Evolutionary conservation across 1,140 invertebrate genomes (phyloP).

Genomic region (Ganaspis sp.): DNA sequence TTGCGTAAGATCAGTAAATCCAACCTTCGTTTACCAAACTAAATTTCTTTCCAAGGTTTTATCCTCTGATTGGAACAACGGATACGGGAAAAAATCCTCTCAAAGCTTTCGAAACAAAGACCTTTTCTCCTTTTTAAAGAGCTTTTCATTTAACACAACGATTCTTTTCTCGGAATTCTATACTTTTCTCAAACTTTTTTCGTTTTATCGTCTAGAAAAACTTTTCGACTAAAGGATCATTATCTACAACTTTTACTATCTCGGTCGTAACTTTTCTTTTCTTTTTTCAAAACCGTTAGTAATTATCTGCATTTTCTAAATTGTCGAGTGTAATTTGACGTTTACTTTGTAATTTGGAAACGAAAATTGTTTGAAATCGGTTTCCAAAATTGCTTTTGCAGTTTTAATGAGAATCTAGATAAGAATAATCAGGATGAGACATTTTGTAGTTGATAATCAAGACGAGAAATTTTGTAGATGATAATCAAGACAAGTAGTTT

Average conservation of each 20-base stretch:
- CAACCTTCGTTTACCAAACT: background rate
- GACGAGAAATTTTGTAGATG: background rate
- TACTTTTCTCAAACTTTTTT: no score
- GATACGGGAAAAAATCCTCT: background rate
- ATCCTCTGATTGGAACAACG: background rate
- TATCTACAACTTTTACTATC: no score
- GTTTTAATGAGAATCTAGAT: background rate
- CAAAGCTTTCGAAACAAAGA: background rate
- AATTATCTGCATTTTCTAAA: no score
- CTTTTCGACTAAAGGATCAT: no score
- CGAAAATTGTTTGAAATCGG: background rate
- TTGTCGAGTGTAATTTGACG: no score
- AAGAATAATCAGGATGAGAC: background rate
- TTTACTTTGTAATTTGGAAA: background rate
- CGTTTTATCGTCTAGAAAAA: no score
- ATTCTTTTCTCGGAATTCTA: background rate
- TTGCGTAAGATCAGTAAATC: constrained; percentile 6
- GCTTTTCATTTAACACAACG: background rate
- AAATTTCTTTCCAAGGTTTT: background rate
- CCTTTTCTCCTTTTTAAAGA: background rate
- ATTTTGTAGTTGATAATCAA: background rate
- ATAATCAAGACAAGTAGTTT: background rate
- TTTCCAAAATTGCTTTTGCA: background rate
- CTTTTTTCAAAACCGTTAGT: no score
- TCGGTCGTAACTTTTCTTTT: no score